A percentile compares a stretch with the other conserved stretches of the same genome.
Conservation (phyloP, 1,140 invertebrate species). For the Prorops nasuta region DNA sequence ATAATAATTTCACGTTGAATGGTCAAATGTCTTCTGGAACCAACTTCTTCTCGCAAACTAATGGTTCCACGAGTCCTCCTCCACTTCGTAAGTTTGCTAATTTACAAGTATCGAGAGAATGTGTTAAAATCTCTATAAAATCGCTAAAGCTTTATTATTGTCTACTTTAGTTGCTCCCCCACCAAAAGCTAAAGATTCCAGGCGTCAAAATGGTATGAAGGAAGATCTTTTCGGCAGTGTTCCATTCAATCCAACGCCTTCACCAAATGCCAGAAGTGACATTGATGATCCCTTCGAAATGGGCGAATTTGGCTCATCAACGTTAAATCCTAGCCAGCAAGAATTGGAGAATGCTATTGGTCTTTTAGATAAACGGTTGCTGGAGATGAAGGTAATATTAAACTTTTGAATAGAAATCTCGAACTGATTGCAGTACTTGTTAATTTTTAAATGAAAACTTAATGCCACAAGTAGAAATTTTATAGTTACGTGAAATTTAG, state of each 20-base stretch:
- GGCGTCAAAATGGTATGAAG: constrained; percentile 59
- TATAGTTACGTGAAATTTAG: no score
- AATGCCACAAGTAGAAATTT: no score
- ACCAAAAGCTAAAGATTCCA: constrained; percentile 73
- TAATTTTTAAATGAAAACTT: no score
- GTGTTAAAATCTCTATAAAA: constrained; percentile 1
- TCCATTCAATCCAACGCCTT: constrained; percentile 58
- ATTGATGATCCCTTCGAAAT: constrained; percentile 74
- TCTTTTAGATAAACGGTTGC: constrained; percentile 73
- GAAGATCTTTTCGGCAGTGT: constrained; percentile 61
- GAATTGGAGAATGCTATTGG: constrained; percentile 72
- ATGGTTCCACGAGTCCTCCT: constrained; percentile 52
- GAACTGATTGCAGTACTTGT: no score
- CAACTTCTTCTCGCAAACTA: constrained; percentile 47
- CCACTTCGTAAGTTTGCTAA: constrained; percentile 62
- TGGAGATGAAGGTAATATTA: constrained; percentile 75
- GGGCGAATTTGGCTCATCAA: constrained; percentile 66
- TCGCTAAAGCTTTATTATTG: constrained; percentile 3
- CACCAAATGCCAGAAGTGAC: constrained; percentile 47
- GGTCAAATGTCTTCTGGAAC: constrained; percentile 42
- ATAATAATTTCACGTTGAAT: constrained; percentile 48
- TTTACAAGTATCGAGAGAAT: background rate
- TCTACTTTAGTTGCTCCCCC: constrained; percentile 71
- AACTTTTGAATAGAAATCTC: background rate
- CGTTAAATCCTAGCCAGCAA: constrained; percentile 55